Evolutionary conservation across 1,140 invertebrate species (phyloP).

Genomic region (Drosophila equinoxialis): DNA sequence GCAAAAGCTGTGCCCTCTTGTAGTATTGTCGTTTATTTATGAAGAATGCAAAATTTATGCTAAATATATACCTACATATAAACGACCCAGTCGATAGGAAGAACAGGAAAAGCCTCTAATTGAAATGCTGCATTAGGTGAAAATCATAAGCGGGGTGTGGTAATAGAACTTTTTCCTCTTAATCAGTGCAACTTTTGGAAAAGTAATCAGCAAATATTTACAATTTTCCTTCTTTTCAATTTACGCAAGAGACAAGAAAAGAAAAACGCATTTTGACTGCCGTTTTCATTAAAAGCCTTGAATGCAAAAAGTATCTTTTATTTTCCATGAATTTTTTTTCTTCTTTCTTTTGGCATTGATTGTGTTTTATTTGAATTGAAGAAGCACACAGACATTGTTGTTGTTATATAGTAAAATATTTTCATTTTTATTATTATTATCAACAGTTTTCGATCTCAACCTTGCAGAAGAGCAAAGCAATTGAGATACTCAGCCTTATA

Average conservation of each 20-base stretch:
- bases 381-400: background rate
- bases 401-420: background rate
- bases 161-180: constrained; percentile 40
- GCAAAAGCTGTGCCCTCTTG: constrained; percentile 23
- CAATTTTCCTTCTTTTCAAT: constrained; percentile 52
- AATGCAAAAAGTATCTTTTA: constrained; percentile 39
- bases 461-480: constrained; percentile 18
- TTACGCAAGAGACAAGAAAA: background rate
- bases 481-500: constrained; percentile 39
- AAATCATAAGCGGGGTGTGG: background rate
- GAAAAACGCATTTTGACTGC: constrained; percentile 12
- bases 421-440: constrained; percentile 4
- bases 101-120: constrained; percentile 34
- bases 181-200: constrained; percentile 64
- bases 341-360: constrained; percentile 34
- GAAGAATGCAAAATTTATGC: constrained; percentile 51
- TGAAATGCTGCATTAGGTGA: constrained; percentile 19
- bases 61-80: constrained; percentile 32
- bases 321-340: background rate
- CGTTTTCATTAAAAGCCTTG: constrained; percentile 50
- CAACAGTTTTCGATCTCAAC: constrained; percentile 24
- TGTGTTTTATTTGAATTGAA: constrained; percentile 17
- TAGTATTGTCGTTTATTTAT: constrained; percentile 70
- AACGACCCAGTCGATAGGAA: constrained; percentile 26
- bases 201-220: constrained; percentile 78